A percentile compares a stretch with the other conserved stretches of the same genome.
These are phyloP conservation scores for Oedothorax gibbosus DNA, from an alignment of 1,140 invertebrate species.

Conservation along the genomic window DNA sequence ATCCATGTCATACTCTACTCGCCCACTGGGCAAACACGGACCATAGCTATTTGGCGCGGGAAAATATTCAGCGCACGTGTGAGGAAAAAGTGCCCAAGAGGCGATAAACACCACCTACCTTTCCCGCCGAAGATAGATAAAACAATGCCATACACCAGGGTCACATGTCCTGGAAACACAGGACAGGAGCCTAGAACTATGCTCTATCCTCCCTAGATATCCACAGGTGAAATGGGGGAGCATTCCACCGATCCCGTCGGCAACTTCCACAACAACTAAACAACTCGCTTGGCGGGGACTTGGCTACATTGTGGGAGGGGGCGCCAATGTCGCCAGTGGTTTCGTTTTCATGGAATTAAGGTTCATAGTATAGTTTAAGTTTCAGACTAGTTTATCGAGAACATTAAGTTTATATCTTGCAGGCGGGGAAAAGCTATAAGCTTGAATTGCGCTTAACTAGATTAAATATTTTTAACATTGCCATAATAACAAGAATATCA, in stretches of 20 bases:
- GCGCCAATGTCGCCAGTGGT: slow-evolving; percentile 47
- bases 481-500: no score
- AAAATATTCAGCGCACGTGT: slow-evolving; percentile 41
- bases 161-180: slow-evolving; percentile 53
- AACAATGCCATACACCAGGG: slow-evolving; percentile 60
- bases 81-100: background rate
- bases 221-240: slow-evolving; percentile 44
- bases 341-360: no score
- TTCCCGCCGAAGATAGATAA: slow-evolving; percentile 60
- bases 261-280: slow-evolving; percentile 46
- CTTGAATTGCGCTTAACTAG: no score
- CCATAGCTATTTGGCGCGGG: slow-evolving; percentile 34
- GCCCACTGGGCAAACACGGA: slow-evolving; percentile 6
- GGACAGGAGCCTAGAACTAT: slow-evolving; percentile 29
- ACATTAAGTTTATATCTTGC: no score
- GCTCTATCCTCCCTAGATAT: slow-evolving; percentile 17
- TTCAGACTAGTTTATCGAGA: no score
- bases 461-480: no score
- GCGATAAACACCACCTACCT: slow-evolving; percentile 41
- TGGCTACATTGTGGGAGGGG: background rate
- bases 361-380: no score
- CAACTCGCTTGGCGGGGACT: background rate
- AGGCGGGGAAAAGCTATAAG: no score
- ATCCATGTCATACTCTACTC: slow-evolving; percentile 34
- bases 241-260: slow-evolving; percentile 28